Evolutionary conservation across 2,113 vertebrate species (phyloP).

Genomic region (Psammodynastes pulverulentus): DNA sequence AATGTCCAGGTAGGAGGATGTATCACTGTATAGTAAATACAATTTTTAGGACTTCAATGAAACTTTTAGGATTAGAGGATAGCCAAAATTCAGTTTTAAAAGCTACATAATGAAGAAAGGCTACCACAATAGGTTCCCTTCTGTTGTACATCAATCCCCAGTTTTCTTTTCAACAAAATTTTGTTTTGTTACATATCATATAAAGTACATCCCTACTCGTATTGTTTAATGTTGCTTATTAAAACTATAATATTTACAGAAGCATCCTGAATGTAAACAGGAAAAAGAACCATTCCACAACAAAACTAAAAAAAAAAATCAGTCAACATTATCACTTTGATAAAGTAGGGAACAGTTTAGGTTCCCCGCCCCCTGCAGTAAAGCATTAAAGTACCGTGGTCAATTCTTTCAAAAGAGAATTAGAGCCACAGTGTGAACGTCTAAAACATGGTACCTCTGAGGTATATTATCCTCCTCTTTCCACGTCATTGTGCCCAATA

Average conservation of each 20-base stretch:
- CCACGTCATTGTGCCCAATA: slow-evolving; percentile 28
- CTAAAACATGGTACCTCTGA: slow-evolving; percentile 34
- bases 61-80: not conserved
- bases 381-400: not conserved
- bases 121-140: not conserved
- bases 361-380: not conserved
- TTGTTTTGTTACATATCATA: slow-evolving; percentile 7
- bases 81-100: not conserved
- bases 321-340: slow-evolving; percentile 25
- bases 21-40: no score
- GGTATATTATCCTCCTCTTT: slow-evolving; percentile 17
- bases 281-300: not conserved
- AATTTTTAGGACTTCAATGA: not conserved
- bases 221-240: slow-evolving; percentile 5
- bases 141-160: not conserved
- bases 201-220: not conserved
- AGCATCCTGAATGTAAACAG: slow-evolving; percentile 5
- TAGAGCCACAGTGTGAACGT: not conserved
- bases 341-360: not conserved
- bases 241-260: slow-evolving; percentile 18
- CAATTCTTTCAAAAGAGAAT: slow-evolving; percentile 8
- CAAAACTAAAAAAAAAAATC: not conserved
- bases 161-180: slow-evolving; percentile 2
- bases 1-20: not conserved
- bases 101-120: not conserved